These are phyloP conservation scores for Synergus gifuensis DNA, from an alignment of 2,888 invertebrate species.

Conservation along the genomic window DNA sequence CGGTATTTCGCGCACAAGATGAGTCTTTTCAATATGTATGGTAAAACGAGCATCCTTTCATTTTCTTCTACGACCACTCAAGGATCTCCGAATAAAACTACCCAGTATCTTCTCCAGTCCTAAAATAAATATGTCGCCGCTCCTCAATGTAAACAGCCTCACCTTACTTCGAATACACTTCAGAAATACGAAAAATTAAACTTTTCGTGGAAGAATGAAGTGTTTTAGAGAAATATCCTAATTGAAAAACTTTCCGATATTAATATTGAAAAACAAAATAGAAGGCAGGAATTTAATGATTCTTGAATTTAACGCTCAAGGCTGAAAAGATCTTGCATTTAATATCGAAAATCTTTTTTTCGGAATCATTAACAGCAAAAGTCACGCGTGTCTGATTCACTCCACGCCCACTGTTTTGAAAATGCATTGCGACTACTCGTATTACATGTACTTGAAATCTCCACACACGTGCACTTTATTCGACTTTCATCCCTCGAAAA, in stretches of 20 bases:
- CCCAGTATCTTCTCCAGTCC: background rate
- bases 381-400: background rate
- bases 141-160: background rate
- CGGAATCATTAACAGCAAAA: background rate
- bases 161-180: background rate
- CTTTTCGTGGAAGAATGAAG: background rate
- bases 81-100: background rate
- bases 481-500: constrained; percentile 20
- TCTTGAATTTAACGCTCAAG: no score
- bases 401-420: background rate
- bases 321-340: no score
- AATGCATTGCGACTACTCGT: background rate
- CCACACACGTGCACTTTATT: constrained; percentile 12
- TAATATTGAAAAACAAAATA: no score
- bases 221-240: background rate
- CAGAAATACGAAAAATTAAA: background rate
- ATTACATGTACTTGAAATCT: constrained; percentile 2
- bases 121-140: background rate
- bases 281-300: no score
- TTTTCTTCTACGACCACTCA: background rate
- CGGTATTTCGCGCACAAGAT: background rate
- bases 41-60: background rate
- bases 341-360: background rate
- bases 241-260: background rate
- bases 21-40: constrained; percentile 5